Percentiles rank a stretch among this genome's conserved stretches.
phyloP scores from a whole-genome alignment of 2,888 invertebrate species.

The Conistra vaccinii region DNA sequence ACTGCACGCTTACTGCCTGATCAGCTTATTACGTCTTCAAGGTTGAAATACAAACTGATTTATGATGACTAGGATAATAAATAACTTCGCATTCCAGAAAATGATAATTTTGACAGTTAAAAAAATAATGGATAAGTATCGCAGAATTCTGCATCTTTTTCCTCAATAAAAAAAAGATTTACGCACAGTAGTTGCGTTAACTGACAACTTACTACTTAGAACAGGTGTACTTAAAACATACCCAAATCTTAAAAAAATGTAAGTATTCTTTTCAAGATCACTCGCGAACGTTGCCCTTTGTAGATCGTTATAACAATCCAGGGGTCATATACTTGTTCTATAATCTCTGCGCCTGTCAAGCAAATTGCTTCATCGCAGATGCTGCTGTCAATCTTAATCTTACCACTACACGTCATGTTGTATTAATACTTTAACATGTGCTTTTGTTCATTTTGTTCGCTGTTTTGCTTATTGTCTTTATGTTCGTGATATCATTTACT shows the following conservation, averaged over 20 bases:
- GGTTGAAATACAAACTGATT: background rate
- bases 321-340: slow-evolving; percentile 45
- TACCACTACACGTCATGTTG: slow-evolving; percentile 11
- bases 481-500: background rate
- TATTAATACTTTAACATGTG: slow-evolving; percentile 40
- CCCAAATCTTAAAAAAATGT: slow-evolving; percentile 10
- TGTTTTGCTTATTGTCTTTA: slow-evolving; percentile 3
- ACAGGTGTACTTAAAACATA: too few species aligned
- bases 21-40: too few species aligned
- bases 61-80: background rate
- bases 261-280: slow-evolving; percentile 30
- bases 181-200: too few species aligned
- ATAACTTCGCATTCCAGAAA: background rate
- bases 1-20: too few species aligned
- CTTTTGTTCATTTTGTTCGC: slow-evolving; percentile 27
- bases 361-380: slow-evolving; percentile 56
- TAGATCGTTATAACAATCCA: slow-evolving; percentile 45
- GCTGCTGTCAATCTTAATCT: slow-evolving; percentile 51
- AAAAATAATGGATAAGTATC: background rate
- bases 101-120: background rate
- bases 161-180: background rate
- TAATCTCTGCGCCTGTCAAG: slow-evolving; percentile 54
- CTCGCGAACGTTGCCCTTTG: slow-evolving; percentile 43
- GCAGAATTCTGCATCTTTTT: background rate
- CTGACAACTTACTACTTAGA: background rate